Conservation (phyloP, 2,888 invertebrate species). For the Tolmerus cingulatus region DNA sequence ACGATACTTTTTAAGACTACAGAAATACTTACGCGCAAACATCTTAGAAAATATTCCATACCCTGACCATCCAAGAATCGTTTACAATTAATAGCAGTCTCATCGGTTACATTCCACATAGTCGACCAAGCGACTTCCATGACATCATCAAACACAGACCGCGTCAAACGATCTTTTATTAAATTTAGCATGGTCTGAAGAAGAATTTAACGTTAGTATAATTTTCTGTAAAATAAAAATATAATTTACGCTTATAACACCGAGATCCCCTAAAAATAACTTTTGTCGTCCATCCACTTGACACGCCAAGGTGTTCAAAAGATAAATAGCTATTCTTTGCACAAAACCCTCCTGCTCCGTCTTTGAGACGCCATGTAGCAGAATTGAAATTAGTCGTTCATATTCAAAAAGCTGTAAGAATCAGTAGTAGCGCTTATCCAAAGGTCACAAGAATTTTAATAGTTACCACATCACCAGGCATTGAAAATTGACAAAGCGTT, state of each 20-base stretch:
- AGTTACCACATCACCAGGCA: constrained; percentile 92
- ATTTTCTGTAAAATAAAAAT: background rate
- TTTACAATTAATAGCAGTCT: constrained; percentile 93
- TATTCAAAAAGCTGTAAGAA: constrained; percentile 84
- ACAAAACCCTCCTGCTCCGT: constrained; percentile 90
- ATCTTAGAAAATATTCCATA: constrained; percentile 88
- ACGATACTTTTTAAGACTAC: constrained; percentile 33
- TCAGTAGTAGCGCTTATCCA: background rate
- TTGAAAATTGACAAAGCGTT: constrained; percentile 92
- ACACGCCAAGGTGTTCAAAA: constrained; percentile 94
- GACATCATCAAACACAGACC: constrained; percentile 89
- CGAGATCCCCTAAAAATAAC: constrained; percentile 86
- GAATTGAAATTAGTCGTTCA: constrained; percentile 81
- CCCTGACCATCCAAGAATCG: constrained; percentile 88
- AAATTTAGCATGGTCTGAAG: constrained; percentile 84
- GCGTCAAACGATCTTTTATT: constrained; percentile 80
- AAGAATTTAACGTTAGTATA: background rate
- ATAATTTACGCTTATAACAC: constrained; percentile 78
- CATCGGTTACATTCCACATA: constrained; percentile 99
- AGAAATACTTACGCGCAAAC: constrained; percentile 74
- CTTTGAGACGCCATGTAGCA: constrained; percentile 82
- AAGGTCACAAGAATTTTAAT: constrained; percentile 55
- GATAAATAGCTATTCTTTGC: constrained; percentile 91
- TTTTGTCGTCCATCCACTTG: constrained; percentile 96
- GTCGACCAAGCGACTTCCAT: constrained; percentile 98